A percentile compares a stretch with the other conserved stretches of the same genome.
Evolutionary conservation across 1,140 invertebrate species (phyloP).

Genomic region (Bombus soroeensis): DNA sequence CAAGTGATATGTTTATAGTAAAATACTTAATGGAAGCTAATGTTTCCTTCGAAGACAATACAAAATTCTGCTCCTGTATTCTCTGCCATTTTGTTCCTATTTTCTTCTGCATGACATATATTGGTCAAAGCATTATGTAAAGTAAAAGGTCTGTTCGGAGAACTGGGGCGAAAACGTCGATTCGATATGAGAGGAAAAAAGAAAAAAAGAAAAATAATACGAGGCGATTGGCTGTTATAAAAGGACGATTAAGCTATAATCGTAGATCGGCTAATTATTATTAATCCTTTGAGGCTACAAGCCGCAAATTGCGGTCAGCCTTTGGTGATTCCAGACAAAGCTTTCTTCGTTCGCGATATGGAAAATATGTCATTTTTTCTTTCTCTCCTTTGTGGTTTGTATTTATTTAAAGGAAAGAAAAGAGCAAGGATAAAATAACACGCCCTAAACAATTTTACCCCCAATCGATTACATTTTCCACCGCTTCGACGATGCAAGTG

Average conservation of each 20-base stretch:
- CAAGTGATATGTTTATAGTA: background rate
- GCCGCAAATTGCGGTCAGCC: constrained; percentile 28
- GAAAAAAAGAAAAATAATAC: background rate
- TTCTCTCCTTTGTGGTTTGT: background rate
- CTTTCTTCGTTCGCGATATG: background rate
- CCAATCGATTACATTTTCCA: constrained; percentile 16
- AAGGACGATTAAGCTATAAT: constrained; percentile 12
- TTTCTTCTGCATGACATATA: background rate
- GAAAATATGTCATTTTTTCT: background rate
- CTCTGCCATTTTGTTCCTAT: background rate
- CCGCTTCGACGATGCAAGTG: background rate
- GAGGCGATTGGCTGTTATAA: background rate
- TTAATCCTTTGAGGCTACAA: constrained; percentile 22
- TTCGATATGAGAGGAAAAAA: background rate
- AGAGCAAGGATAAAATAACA: background rate
- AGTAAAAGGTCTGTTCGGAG: background rate
- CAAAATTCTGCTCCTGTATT: background rate
- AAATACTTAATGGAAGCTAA: too few relatives aligned
- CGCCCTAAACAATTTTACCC: constrained; percentile 15
- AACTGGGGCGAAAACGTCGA: constrained; percentile 14
- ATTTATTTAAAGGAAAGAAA: background rate
- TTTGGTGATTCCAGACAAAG: background rate
- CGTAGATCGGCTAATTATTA: constrained; percentile 20
- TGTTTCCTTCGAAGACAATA: too few relatives aligned
- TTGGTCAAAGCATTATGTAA: background rate